Evolutionary conservation across 2,888 invertebrate genomes (phyloP), one percentile per base, ranked within the genome.

Genomic region (Andrena flavipes): DNA sequence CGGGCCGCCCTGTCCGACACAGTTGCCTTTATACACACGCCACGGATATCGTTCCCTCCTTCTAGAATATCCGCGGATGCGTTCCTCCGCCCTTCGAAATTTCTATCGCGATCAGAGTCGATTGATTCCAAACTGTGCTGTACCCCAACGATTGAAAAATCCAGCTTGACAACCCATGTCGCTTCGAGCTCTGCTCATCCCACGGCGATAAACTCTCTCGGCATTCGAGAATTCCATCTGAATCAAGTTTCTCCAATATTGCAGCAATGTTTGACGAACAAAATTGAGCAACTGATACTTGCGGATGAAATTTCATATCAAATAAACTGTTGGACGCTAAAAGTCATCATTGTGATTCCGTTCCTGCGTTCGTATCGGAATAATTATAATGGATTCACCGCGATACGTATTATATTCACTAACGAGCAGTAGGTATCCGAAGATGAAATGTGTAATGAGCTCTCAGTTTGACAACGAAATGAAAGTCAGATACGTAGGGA

Each of bases 11-110:
- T 78, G 64, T 51, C 73, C 73, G 80, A 67, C 78, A 73, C 59
- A 79, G 73, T 79, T 63, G n/a, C 73, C 80, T 80, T 79, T 79
- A 73, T 79, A 80, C 78, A 63, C 49, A 26, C 26, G 63, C 26
- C 16, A 23, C 56, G 56, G 80, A 73, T 80, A 77, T 77, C 80
- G 80, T 79, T 73, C 30, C 16, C 79, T 79, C 73, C 79, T 78
- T 80, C 63, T 78, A 62, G 30, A 70, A 59, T 23, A 42, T n/a
- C 49, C 65, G 13, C 30, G 68, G 29, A 49, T 8, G 35, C 51
- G 68, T 29, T 51, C 20, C 74, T 26, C 68, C 51, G 33, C 65
- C 42, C 80, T 78, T 71, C 65, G 54, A 54, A 77, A 80, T 70
- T 77, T 48, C 71, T 71, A 48, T 80, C 78, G 71, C 64, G 71